phyloP scores from a whole-genome alignment of 2,797 vertebrate species.

The Halcyon smyrnensis region DNA sequence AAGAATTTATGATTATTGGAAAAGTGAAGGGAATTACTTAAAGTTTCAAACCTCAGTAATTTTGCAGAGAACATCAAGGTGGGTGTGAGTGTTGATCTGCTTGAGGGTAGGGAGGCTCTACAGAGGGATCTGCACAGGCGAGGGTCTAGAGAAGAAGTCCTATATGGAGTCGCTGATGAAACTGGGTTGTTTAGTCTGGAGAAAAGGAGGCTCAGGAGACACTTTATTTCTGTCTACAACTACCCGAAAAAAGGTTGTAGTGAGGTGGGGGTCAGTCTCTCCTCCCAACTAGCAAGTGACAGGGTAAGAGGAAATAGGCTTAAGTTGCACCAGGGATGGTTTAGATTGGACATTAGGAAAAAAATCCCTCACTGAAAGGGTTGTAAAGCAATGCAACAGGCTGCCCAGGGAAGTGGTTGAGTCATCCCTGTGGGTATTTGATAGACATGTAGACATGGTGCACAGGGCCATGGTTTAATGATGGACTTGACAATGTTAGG shows the following conservation, averaged over 20 bases:
- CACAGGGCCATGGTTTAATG: background rate
- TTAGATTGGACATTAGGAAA: background rate
- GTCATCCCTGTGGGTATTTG: background rate
- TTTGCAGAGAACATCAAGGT: background rate
- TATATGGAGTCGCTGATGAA: fast-evolving
- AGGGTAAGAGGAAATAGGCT: background rate
- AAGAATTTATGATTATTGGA: background rate
- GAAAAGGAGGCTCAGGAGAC: background rate
- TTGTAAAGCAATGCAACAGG: background rate
- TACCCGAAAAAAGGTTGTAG: background rate
- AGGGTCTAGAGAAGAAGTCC: background rate
- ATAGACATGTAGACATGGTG: fast-evolving
- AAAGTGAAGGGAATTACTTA: background rate
- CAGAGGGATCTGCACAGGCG: background rate
- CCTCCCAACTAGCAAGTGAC: background rate
- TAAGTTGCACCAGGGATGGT: background rate
- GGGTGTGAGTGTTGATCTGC: fast-evolving
- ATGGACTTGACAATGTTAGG: background rate
- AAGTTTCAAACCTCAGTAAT: background rate
- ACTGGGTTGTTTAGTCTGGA: background rate
- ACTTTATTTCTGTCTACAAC: fast-evolving
- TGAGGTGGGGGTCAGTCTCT: fast-evolving
- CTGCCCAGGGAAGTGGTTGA: background rate
- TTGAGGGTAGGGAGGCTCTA: background rate
- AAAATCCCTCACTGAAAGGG: background rate